These are phyloP conservation scores for Drosophila heteroneura DNA, from an alignment of 2,888 invertebrate genomes.

Conservation along the genomic window DNA sequence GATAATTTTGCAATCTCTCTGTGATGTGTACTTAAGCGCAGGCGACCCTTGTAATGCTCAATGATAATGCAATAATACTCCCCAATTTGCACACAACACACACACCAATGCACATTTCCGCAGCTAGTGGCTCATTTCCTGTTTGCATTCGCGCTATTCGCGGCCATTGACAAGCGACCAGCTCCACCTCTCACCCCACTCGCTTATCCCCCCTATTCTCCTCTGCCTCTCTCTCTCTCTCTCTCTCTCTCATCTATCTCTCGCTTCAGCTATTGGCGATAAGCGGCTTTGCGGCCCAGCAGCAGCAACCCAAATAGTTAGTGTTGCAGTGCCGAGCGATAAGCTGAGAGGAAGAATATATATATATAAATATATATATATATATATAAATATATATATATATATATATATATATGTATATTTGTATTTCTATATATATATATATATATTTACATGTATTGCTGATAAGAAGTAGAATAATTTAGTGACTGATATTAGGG, in stretches of 20 bases:
- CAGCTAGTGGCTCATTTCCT: constrained; percentile 65
- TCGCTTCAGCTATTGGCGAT: constrained; percentile 15
- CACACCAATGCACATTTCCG: constrained; percentile 45
- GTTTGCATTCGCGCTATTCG: constrained; percentile 52
- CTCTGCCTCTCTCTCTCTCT: neutral
- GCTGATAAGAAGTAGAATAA: constrained; percentile 15
- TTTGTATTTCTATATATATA: no score
- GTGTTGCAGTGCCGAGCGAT: constrained; percentile 38
- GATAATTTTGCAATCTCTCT: neutral
- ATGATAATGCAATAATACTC: neutral
- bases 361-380: neutral
- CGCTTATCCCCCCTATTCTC: neutral
- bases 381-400: neutral
- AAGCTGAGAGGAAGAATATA: constrained; percentile 16
- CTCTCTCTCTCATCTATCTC: neutral
- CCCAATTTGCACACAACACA: constrained; percentile 4
- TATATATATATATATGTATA: neutral
- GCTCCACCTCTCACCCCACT: neutral
- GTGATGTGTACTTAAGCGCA: neutral
- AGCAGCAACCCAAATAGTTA: constrained; percentile 42
- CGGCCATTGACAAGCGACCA: constrained; percentile 47
- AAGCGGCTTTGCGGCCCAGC: constrained; percentile 26
- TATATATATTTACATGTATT: neutral
- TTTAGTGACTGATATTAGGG: neutral
- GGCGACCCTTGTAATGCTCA: neutral